Conservation (phyloP, 2,113 vertebrate species). For the Callipepla californica region DNA sequence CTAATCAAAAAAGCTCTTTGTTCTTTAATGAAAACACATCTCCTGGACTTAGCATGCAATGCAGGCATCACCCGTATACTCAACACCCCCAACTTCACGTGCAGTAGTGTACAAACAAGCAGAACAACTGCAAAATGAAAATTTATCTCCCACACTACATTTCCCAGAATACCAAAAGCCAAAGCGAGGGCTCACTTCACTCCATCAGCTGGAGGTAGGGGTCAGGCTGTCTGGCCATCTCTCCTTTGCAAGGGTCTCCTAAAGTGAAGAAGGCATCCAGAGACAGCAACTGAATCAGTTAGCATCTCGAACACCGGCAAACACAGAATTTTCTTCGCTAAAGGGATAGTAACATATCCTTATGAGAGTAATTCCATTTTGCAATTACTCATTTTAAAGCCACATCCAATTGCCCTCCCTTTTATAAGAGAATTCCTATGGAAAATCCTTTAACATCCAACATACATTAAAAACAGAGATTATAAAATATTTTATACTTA, state of each 20-base stretch:
- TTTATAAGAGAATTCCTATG: neutral
- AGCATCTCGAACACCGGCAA: neutral
- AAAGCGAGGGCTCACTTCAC: neutral
- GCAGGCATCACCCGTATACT: neutral
- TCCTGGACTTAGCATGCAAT: neutral
- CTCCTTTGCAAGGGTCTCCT: neutral
- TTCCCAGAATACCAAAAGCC: neutral
- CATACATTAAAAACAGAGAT: neutral
- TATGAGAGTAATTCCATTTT: neutral
- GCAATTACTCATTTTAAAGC: neutral
- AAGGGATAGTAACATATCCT: neutral
- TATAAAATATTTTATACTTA: neutral
- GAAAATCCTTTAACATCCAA: neutral
- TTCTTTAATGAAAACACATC: neutral
- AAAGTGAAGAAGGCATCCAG: neutral
- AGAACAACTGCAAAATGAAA: conserved; percentile 14
- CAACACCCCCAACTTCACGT: neutral
- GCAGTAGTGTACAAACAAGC: conserved; percentile 16
- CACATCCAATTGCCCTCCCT: neutral
- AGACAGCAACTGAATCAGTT: neutral
- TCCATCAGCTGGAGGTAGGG: neutral
- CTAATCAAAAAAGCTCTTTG: conserved; percentile 29
- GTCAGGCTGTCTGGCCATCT: neutral
- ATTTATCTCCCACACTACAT: neutral
- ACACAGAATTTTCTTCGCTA: neutral